These are phyloP conservation scores for Paelopatides confundens DNA, from an alignment of 53 echinoderm and acorn worm genomes.

Conservation along the genomic window DNA sequence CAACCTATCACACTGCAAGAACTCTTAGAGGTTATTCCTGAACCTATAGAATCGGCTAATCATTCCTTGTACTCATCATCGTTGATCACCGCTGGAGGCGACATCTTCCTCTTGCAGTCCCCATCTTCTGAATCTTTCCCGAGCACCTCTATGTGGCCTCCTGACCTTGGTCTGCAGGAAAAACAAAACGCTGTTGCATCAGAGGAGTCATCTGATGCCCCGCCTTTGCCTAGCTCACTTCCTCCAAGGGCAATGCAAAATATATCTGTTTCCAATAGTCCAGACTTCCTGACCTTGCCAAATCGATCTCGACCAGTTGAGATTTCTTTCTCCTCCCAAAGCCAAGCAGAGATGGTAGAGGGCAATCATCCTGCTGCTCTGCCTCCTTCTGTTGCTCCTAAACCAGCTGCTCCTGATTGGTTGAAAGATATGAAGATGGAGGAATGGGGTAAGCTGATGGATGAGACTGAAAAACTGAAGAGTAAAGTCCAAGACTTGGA, in stretches of 20 bases:
- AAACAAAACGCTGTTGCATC: conserved; percentile 10
- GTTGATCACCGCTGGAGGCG: not conserved
- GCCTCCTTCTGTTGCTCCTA: conserved; percentile 65
- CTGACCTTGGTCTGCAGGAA: not conserved
- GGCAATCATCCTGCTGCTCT: not conserved
- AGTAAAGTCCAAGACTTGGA: conserved; percentile 66
- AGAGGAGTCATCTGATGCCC: conserved; percentile 46
- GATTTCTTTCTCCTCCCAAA: not conserved
- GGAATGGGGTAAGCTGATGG: conserved; percentile 86
- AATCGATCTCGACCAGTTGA: conserved; percentile 65
- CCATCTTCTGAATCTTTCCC: conserved; percentile 31
- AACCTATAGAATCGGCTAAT: not conserved
- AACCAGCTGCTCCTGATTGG: conserved; percentile 90
- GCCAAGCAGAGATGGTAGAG: not conserved
- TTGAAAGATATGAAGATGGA: conserved; percentile 87
- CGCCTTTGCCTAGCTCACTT: conserved; percentile 64
- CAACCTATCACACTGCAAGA: conserved; percentile 72
- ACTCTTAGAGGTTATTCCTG: conserved; percentile 72
- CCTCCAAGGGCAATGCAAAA: conserved; percentile 62
- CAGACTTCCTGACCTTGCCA: conserved; percentile 75
- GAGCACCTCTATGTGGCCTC: conserved; percentile 35
- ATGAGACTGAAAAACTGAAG: conserved; percentile 70
- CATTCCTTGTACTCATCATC: not conserved
- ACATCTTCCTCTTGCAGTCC: not conserved
- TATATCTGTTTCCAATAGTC: conserved; percentile 31